These are phyloP conservation scores for Argentina silus DNA, from an alignment of 2,797 vertebrate genomes.

Conservation along the genomic window DNA sequence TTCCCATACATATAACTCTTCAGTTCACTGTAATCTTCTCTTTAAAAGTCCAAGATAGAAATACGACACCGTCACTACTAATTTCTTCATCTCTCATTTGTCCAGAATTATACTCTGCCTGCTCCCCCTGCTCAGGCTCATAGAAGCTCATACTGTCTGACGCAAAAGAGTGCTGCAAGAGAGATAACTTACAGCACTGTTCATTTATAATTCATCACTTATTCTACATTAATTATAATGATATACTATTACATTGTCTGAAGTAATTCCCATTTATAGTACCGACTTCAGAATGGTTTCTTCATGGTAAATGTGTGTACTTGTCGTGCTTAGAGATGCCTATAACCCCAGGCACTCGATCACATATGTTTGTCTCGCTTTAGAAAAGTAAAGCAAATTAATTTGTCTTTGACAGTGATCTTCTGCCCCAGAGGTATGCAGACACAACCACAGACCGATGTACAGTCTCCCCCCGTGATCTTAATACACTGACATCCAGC, in stretches of 20 bases:
- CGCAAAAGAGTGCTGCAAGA: background rate
- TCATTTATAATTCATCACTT: background rate
- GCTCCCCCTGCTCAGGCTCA: no score
- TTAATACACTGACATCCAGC: conserved; percentile 39
- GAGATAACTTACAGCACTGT: background rate
- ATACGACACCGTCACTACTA: no score
- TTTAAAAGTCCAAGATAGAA: no score
- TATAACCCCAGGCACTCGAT: conserved; percentile 11
- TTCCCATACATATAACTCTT: no score
- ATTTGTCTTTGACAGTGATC: conserved; percentile 35
- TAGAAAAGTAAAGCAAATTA: conserved; percentile 1
- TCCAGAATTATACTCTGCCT: no score
- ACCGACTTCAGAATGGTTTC: background rate
- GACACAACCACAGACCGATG: background rate
- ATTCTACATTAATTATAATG: background rate
- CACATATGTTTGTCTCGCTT: conserved; percentile 14
- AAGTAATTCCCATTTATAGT: background rate
- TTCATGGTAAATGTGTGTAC: no score
- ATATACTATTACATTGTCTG: background rate
- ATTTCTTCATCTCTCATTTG: no score
- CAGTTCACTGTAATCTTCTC: no score
- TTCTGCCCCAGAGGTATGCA: conserved; percentile 25
- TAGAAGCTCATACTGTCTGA: no score
- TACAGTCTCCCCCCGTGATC: conserved; percentile 9
- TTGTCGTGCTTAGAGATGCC: background rate